Base-by-base conservation (phyloP, 2,888 invertebrate species). In the Luffia ferchaultella region DNA sequence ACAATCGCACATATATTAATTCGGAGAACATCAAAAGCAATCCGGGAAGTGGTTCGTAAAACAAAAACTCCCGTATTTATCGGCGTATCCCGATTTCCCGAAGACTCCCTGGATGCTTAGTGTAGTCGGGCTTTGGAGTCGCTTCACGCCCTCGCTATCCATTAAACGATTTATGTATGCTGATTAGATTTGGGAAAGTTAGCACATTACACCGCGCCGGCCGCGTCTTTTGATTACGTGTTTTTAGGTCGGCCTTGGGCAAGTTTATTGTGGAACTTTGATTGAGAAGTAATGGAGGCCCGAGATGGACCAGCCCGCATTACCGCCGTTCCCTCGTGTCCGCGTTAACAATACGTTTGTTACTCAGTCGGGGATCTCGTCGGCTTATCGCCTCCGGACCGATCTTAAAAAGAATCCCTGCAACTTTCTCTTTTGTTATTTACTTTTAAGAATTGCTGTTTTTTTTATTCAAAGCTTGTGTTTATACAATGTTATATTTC, bases 211-310 rank as follows among this genome's bases (percentile, higher is more conserved):
- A 42, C 45, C 40, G 20, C 45, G 30, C 42, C 46, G 46, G 46
- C 18, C 30, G 50, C 40, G 48, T 17, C 58, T 57, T 52, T 43
- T 73, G 72, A 72, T 72, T 71, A 71, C 68, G 64, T 70, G 66
- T 69, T 69, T 65, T 65, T 62, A 65, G 63, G 61, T 44, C 44
- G 43, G 49, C 49, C 49, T 55, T 58, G 52, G 59, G 59, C 60
- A 65, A 68, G 64, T 70, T 70, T 68, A 72, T 70, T 68, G 70
- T 66, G 60, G 59, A 73, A 73, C 64, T 75, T 73, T 70, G 72
- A 75, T 73, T 73, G 69, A 70, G 69, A 68, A 68, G 67, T 67
- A 67, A 70, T 67, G 63, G 62, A 61, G 61, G 64, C 61, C 58
- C 58, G 62, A 56, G 58, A 58, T 58, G 62, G 62, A 55, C 60